Conservation (phyloP, 2,113 vertebrate species). For the Hepsetus odoe region DNA sequence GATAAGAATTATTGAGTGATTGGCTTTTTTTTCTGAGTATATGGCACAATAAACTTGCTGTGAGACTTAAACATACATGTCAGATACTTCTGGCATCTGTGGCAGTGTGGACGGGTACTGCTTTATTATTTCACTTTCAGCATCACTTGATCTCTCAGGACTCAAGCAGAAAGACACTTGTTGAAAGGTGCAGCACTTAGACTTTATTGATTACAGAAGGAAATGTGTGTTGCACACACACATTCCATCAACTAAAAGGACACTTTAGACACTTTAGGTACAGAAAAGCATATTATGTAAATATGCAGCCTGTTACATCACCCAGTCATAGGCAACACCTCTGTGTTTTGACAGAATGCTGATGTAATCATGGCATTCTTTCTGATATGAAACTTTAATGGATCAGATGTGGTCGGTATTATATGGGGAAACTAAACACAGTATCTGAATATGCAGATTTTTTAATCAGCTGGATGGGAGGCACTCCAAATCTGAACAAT, state of each 20-base stretch:
- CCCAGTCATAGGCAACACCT: neutral
- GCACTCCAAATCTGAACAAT: too few species aligned
- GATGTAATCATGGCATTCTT: neutral
- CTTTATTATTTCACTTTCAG: neutral
- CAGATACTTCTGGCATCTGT: too few species aligned
- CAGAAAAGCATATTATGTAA: neutral
- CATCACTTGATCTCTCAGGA: neutral
- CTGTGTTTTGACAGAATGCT: neutral
- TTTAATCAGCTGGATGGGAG: neutral
- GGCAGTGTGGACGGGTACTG: too few species aligned
- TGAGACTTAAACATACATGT: too few species aligned
- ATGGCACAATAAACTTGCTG: too few species aligned
- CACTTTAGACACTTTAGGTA: neutral
- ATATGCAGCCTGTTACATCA: neutral
- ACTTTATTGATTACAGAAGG: too few species aligned
- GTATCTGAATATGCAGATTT: neutral
- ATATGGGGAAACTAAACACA: neutral
- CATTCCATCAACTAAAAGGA: too few species aligned
- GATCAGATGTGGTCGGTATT: neutral
- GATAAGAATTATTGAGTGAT: neutral
- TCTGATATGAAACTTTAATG: neutral
- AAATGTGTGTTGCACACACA: too few species aligned
- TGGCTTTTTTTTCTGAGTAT: too few species aligned
- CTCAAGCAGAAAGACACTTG: neutral
- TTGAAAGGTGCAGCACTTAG: neutral